Conservation (phyloP, 2,113 vertebrate genomes). For the Lutjanus erythropterus region DNA sequence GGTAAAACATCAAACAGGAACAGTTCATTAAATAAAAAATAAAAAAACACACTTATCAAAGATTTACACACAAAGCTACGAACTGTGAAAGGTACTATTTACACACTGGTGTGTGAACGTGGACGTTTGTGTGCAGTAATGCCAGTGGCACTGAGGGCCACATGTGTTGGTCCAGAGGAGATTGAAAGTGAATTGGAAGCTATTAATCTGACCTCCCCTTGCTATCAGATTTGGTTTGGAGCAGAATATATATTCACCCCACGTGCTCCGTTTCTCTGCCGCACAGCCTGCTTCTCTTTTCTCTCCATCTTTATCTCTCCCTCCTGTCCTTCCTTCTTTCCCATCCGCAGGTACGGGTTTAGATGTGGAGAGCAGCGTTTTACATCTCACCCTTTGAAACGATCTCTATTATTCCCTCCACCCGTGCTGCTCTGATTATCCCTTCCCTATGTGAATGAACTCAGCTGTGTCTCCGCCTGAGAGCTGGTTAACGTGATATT, state of each 20-base stretch:
- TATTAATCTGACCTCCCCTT: slow-evolving; percentile 69
- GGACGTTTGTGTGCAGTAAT: slow-evolving; percentile 18
- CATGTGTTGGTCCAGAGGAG: slow-evolving; percentile 70
- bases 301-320: not conserved
- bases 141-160: slow-evolving; percentile 43
- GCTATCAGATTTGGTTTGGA: slow-evolving; percentile 57
- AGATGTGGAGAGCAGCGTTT: slow-evolving; percentile 27
- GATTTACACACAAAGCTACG: not conserved
- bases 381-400: slow-evolving; percentile 21
- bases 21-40: too few species aligned
- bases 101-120: slow-evolving; percentile 2
- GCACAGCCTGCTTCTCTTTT: not conserved
- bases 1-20: not conserved
- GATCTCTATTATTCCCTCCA: slow-evolving; percentile 10
- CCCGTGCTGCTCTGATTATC: slow-evolving; percentile 36
- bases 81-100: not conserved
- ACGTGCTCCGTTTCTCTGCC: slow-evolving; percentile 14
- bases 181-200: slow-evolving; percentile 72
- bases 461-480: not conserved
- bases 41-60: not conserved
- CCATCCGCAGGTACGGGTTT: slow-evolving; percentile 17
- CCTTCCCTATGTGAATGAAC: slow-evolving; percentile 23
- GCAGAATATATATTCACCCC: slow-evolving; percentile 45
- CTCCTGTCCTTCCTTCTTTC: too few species aligned
- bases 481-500: slow-evolving; percentile 32